Evolutionary conservation across 2,888 invertebrate species (phyloP).

Genomic region (Pammene aurita): DNA sequence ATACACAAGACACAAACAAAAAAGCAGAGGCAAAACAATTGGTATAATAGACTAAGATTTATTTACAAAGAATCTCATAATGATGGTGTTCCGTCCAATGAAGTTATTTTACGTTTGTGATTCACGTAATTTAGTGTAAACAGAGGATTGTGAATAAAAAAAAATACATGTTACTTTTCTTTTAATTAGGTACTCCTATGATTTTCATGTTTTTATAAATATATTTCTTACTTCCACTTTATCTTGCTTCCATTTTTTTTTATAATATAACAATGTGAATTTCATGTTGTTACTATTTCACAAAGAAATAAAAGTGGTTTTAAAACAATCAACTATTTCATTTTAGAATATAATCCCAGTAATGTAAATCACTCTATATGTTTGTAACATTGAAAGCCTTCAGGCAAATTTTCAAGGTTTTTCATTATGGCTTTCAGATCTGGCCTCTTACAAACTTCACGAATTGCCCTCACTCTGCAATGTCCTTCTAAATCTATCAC

Average conservation of each 20-base stretch:
- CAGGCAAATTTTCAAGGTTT: slow-evolving; percentile 61
- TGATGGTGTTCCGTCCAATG: slow-evolving; percentile 29
- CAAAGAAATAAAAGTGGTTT: slow-evolving; percentile 43
- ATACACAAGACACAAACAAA: no score
- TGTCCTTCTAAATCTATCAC: slow-evolving; percentile 63
- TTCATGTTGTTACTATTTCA: slow-evolving; percentile 21
- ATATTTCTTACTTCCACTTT: background rate
- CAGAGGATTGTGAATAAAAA: background rate
- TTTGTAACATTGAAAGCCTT: slow-evolving; percentile 67
- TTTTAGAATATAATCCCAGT: background rate
- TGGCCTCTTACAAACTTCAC: slow-evolving; percentile 64
- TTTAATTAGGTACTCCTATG: slow-evolving; percentile 10
- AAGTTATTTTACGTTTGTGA: background rate
- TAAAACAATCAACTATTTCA: slow-evolving; percentile 37
- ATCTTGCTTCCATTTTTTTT: background rate
- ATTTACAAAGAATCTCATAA: slow-evolving; percentile 31
- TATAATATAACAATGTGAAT: slow-evolving; percentile 1
- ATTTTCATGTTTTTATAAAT: background rate
- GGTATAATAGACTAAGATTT: background rate
- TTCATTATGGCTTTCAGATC: slow-evolving; percentile 66
- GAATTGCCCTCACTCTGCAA: slow-evolving; percentile 53
- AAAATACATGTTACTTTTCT: slow-evolving; percentile 26
- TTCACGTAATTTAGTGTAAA: background rate
- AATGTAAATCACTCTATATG: slow-evolving; percentile 40
- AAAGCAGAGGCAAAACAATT: no score